Percentiles rank a stretch among this genome's conserved stretches.
phyloP scores from a whole-genome alignment of 1,140 invertebrate genomes.

The Pollicipes pollicipes region DNA sequence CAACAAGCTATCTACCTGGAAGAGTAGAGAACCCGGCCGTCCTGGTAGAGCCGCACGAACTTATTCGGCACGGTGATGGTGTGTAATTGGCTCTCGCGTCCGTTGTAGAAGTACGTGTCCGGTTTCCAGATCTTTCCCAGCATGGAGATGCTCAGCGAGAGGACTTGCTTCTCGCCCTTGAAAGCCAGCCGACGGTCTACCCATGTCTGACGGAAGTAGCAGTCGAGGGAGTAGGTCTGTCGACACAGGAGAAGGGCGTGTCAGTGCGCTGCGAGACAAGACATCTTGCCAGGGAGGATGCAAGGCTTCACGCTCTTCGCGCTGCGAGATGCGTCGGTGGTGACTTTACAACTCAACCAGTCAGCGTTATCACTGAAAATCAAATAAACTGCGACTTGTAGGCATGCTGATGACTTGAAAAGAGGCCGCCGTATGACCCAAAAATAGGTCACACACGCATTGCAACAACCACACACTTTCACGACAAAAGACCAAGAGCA shows the following conservation, averaged over 20 bases:
- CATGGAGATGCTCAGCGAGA: conserved; percentile 77
- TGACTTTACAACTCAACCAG: too few relatives aligned
- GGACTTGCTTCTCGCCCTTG: conserved; percentile 42
- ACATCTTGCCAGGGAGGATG: too few relatives aligned
- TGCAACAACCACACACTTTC: too few relatives aligned
- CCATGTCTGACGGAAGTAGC: conserved; percentile 84
- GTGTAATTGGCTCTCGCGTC: conserved; percentile 79
- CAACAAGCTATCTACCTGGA: conserved; percentile 65
- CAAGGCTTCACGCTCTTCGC: too few relatives aligned
- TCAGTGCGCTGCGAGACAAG: too few relatives aligned
- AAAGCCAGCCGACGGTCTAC: conserved; percentile 64
- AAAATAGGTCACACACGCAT: too few relatives aligned
- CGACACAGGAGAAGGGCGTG: conserved; percentile 22
- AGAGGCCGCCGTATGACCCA: too few relatives aligned
- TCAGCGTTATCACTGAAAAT: too few relatives aligned
- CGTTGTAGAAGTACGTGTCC: conserved; percentile 84
- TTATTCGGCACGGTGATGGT: conserved; percentile 91
- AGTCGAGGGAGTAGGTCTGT: conserved; percentile 89
- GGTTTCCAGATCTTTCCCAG: conserved; percentile 85
- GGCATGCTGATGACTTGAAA: too few relatives aligned
- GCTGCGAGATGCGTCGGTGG: too few relatives aligned
- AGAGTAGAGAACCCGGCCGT: conserved; percentile 84
- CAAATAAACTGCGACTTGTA: too few relatives aligned
- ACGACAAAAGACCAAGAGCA: too few relatives aligned
- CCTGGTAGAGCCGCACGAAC: conserved; percentile 64